Conservation (phyloP, 2,113 vertebrate species). For the Parus major region DNA sequence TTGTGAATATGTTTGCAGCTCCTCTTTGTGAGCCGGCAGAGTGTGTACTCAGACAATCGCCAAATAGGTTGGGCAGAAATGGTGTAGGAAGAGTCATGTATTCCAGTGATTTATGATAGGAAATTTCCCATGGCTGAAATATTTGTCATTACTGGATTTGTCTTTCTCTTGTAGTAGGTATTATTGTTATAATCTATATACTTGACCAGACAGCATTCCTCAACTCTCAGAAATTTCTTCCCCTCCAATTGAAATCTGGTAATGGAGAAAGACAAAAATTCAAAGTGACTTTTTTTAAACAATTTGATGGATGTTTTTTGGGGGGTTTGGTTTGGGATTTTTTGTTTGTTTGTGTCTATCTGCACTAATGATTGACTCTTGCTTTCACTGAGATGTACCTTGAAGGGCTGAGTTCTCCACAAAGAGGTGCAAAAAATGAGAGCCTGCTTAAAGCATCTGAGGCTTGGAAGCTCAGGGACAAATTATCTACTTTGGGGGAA, state of each 20-base stretch:
- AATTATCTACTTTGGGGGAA: not conserved
- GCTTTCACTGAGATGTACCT: not conserved
- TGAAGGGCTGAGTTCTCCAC: not conserved
- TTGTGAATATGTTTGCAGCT: not conserved
- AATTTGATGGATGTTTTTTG: not conserved
- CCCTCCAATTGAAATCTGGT: not conserved
- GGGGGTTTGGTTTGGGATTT: rapidly evolving
- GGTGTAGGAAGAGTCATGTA: not conserved
- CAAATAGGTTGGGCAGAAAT: not conserved
- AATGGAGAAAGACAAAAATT: not conserved
- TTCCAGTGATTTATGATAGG: not conserved
- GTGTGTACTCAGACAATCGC: not conserved
- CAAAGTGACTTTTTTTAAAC: not conserved
- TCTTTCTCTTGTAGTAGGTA: not conserved
- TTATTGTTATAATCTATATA: not conserved
- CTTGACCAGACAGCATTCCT: not conserved
- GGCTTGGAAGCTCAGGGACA: not conserved
- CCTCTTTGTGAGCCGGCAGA: conserved; percentile 2
- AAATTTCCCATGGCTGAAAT: not conserved
- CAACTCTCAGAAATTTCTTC: not conserved
- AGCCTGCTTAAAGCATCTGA: not conserved
- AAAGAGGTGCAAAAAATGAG: not conserved
- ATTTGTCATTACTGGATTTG: not conserved
- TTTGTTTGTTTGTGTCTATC: not conserved
- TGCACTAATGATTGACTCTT: not conserved